Evolutionary conservation across 1,140 invertebrate species (phyloP).

Genomic region (Drosophila sp.): DNA sequence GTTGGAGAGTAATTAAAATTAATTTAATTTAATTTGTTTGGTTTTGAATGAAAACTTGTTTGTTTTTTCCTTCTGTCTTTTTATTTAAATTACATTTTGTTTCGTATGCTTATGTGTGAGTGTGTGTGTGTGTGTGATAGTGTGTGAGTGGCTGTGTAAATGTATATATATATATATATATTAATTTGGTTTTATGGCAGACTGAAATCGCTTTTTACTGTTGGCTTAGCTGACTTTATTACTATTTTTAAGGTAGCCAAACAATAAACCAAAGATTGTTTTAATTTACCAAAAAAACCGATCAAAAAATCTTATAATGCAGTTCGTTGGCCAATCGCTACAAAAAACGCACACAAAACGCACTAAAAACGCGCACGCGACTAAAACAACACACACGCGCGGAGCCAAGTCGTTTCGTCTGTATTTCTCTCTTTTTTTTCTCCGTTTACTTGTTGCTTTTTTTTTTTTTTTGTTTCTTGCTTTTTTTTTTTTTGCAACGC

Average conservation of each 20-base stretch:
- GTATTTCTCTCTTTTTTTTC: background rate
- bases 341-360: conserved; percentile 64
- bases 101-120: background rate
- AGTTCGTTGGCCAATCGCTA: conserved; percentile 55
- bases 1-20: conserved; percentile 73
- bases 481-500: conserved; percentile 53
- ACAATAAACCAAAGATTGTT: conserved; percentile 45
- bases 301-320: conserved; percentile 20
- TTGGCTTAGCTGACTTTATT: conserved; percentile 66
- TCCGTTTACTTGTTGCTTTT: conserved; percentile 13
- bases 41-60: conserved; percentile 52
- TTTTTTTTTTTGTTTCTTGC: conserved; percentile 14
- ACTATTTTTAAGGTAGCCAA: conserved; percentile 59
- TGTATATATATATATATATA: conserved; percentile 35
- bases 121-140: background rate
- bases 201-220: conserved; percentile 73
- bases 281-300: conserved; percentile 7
- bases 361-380: conserved; percentile 71
- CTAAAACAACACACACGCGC: conserved; percentile 52
- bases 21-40: conserved; percentile 77
- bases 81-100: conserved; percentile 65
- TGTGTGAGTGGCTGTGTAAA: conserved; percentile 15
- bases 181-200: conserved; percentile 77
- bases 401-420: conserved; percentile 14
- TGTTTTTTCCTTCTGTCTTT: conserved; percentile 61